Percentiles rank a stretch among this genome's conserved stretches.
These are phyloP conservation scores for Bothrops alternatus DNA, from an alignment of 2,797 vertebrate genomes.

Conservation along the genomic window DNA sequence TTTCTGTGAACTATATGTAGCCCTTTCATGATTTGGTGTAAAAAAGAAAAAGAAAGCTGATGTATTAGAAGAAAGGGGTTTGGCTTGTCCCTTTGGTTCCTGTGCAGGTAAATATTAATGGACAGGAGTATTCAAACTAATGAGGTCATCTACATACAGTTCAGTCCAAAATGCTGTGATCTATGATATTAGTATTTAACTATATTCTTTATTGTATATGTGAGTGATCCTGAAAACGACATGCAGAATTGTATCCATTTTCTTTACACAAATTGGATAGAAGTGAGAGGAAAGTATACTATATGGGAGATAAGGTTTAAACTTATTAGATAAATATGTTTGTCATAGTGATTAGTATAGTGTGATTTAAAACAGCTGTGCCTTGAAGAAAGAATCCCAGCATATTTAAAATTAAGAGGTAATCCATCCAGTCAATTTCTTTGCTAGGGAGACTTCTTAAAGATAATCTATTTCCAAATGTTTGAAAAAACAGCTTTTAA, in stretches of 20 bases:
- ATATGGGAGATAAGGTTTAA: background rate
- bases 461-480: background rate
- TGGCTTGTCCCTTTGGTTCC: background rate
- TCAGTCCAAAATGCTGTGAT: background rate
- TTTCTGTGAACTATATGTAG: background rate
- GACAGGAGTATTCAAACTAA: background rate
- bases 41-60: background rate
- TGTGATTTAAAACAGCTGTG: background rate
- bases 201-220: background rate
- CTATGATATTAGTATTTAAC: background rate
- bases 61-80: background rate
- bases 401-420: background rate
- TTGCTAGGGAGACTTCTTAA: background rate
- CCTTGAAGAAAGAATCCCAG: background rate
- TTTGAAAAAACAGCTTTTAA: background rate
- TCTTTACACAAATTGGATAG: background rate
- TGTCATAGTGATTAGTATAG: background rate
- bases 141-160: background rate
- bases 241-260: background rate
- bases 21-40: background rate
- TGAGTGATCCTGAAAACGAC: background rate
- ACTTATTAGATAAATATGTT: background rate
- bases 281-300: background rate
- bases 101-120: background rate
- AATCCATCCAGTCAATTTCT: background rate